Evolutionary conservation across 2,888 invertebrate genomes (phyloP).

Genomic region (Dryocosmus kuriphilus): DNA sequence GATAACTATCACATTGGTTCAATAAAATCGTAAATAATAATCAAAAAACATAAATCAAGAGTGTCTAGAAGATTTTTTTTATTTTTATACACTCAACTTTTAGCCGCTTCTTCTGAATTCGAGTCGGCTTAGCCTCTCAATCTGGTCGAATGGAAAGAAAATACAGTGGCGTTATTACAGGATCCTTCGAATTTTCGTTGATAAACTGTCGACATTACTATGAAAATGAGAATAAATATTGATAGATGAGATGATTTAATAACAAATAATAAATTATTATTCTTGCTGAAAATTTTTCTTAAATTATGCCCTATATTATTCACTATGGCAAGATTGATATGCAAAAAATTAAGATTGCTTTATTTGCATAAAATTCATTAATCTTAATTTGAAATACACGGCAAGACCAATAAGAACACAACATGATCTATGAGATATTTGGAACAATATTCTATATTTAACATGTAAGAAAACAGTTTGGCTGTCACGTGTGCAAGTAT

Average conservation of each 20-base stretch:
- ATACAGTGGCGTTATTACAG: slow-evolving; percentile 72
- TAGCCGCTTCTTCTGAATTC: slow-evolving; percentile 5
- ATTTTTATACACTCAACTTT: slow-evolving; percentile 1
- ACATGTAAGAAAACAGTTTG: slow-evolving; percentile 54
- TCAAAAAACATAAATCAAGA: too few relatives aligned
- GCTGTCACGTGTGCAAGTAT: slow-evolving; percentile 21
- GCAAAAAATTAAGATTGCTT: too few relatives aligned
- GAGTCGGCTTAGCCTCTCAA: slow-evolving; percentile 57
- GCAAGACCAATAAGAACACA: not conserved
- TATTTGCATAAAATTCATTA: too few relatives aligned
- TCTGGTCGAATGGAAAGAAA: slow-evolving; percentile 73
- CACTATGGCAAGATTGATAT: too few relatives aligned
- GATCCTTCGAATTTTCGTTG: slow-evolving; percentile 52
- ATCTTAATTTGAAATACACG: not conserved
- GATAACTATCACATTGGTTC: too few relatives aligned
- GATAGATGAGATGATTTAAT: slow-evolving; percentile 1
- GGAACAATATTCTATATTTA: slow-evolving; percentile 18
- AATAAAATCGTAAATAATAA: too few relatives aligned
- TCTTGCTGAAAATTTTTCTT: not conserved
- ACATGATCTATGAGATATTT: not conserved
- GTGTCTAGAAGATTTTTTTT: not conserved
- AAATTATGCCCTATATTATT: too few relatives aligned
- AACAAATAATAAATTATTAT: not conserved
- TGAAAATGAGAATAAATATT: slow-evolving; percentile 27
- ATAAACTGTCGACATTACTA: not conserved